Conservation (phyloP, 2,888 invertebrate genomes). For the Oasisia sp. region DNA sequence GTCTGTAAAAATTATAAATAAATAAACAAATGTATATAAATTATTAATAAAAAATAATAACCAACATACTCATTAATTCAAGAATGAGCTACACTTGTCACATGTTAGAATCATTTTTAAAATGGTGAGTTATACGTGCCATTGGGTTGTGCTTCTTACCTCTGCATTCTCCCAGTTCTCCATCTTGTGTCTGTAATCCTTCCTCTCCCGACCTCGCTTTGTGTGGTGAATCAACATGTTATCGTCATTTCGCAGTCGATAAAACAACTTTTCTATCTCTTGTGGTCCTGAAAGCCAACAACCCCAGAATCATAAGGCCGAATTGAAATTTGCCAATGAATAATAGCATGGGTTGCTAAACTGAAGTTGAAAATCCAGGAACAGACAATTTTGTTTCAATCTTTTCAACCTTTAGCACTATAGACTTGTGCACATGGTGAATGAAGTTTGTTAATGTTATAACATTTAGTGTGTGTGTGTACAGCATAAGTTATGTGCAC, state of each 20-base stretch:
- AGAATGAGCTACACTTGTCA: too few species aligned
- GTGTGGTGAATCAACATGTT: slow-evolving; percentile 54
- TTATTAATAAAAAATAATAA: too few species aligned
- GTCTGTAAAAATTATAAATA: too few species aligned
- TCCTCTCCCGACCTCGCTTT: slow-evolving; percentile 44
- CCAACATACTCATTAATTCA: too few species aligned
- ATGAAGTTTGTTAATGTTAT: too few species aligned
- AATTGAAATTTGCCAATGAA: background rate
- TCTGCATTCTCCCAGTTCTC: slow-evolving; percentile 57
- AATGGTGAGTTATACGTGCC: too few species aligned
- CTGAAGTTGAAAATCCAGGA: background rate
- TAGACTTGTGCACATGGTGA: too few species aligned
- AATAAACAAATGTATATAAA: too few species aligned
- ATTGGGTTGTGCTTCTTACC: slow-evolving; percentile 38
- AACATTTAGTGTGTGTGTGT: too few species aligned
- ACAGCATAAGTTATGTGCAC: too few species aligned
- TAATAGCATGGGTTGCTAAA: background rate
- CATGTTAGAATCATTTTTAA: too few species aligned
- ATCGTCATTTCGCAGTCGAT: slow-evolving; percentile 49
- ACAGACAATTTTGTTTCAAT: background rate
- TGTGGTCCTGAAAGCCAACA: slow-evolving; percentile 48
- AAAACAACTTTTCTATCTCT: slow-evolving; percentile 52
- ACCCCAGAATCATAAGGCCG: background rate
- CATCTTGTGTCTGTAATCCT: slow-evolving; percentile 46
- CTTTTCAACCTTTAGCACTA: background rate